Conservation (phyloP, 2,888 invertebrate genomes). For the Ptychoptera albimana region DNA sequence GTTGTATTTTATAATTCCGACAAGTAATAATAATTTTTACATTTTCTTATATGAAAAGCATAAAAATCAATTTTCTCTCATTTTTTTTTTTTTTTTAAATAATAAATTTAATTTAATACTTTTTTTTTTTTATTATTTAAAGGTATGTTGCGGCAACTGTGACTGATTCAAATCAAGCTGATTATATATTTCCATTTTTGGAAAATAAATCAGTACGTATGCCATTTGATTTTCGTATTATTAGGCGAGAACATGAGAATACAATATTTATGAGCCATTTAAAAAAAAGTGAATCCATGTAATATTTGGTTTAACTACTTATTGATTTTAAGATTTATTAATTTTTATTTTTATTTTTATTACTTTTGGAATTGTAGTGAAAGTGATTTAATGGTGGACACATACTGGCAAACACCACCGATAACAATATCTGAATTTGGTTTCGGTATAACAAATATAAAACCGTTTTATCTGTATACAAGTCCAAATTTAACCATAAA, state of each 20-base stretch:
- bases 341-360: too few species aligned
- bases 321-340: background rate
- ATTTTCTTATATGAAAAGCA: too few species aligned
- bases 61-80: too few species aligned
- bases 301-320: background rate
- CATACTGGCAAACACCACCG: slow-evolving; percentile 5
- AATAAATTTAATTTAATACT: too few species aligned
- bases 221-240: slow-evolving; percentile 6
- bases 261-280: slow-evolving; percentile 4
- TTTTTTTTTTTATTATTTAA: too few species aligned
- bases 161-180: too few species aligned
- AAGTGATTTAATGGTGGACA: slow-evolving; percentile 5
- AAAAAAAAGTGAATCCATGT: slow-evolving; percentile 4
- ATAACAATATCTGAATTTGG: slow-evolving; percentile 7
- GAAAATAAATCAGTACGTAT: background rate
- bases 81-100: too few species aligned
- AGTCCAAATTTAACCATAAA: slow-evolving; percentile 5
- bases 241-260: slow-evolving; percentile 5
- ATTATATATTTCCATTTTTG: too few species aligned
- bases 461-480: slow-evolving; percentile 1
- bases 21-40: too few species aligned
- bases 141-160: too few species aligned
- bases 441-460: slow-evolving; percentile 6
- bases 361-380: too few species aligned
- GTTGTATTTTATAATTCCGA: too few species aligned